These are phyloP conservation scores for Pseudochromis fuscus DNA, from an alignment of 2,797 vertebrate genomes.

Conservation along the genomic window DNA sequence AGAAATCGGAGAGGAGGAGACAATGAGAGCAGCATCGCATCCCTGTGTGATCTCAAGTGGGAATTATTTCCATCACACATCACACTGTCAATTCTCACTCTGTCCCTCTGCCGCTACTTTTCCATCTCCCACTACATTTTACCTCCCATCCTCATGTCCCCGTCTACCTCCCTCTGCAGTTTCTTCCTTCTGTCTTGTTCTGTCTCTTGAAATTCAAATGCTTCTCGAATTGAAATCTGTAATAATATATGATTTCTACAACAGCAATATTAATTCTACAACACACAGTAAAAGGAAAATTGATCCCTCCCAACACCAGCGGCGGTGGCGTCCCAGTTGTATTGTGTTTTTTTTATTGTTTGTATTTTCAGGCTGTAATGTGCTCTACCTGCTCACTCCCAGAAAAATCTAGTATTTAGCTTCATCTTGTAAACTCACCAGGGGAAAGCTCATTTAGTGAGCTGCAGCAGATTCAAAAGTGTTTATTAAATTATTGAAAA, in stretches of 20 bases:
- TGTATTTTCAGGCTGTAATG: background rate
- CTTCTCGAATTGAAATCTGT: background rate
- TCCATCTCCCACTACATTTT: background rate
- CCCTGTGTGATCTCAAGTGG: conserved; percentile 55
- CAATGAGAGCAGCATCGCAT: conserved; percentile 43
- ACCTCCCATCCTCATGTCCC: background rate
- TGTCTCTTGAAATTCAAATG: background rate
- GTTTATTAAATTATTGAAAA: background rate
- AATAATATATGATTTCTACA: background rate
- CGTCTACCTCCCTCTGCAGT: background rate
- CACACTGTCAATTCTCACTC: conserved; percentile 53
- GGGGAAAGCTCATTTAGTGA: conserved; percentile 5
- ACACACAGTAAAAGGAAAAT: background rate
- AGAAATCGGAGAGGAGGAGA: conserved; percentile 26
- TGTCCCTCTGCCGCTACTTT: conserved; percentile 21
- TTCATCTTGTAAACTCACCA: conserved; percentile 4
- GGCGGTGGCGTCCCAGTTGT: background rate
- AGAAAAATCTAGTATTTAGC: background rate
- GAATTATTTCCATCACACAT: conserved; percentile 74
- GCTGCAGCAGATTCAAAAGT: background rate
- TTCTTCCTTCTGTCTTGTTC: background rate
- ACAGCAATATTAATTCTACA: background rate
- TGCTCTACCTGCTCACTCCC: background rate
- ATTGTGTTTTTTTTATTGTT: background rate
- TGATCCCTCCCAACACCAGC: background rate